phyloP scores from a whole-genome alignment of 2,113 vertebrate species.

The Rhombomys opimus region DNA sequence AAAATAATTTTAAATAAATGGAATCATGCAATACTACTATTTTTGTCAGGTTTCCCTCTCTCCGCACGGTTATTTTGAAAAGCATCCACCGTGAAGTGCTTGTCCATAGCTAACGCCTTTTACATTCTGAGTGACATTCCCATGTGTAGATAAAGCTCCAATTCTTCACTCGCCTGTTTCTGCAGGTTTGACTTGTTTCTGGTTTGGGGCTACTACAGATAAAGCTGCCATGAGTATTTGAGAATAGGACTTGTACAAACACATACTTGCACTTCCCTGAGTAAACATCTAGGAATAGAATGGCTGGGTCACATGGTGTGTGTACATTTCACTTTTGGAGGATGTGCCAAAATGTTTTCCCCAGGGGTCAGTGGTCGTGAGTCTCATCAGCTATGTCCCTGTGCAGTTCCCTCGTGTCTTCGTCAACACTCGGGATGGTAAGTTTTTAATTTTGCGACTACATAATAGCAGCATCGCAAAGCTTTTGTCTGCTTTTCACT shows the following conservation, averaged over 20 bases:
- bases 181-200: constrained; percentile 3
- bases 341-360: background rate
- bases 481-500: constrained; percentile 3
- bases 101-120: background rate
- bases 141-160: background rate
- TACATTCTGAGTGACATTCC: constrained; percentile 9
- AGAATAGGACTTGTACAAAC: constrained; percentile 28
- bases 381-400: background rate
- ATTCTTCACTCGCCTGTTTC: background rate
- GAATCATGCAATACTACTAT: background rate
- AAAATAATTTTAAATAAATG: constrained; percentile 15
- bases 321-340: constrained; percentile 41
- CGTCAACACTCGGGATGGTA: background rate
- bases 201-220: background rate
- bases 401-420: background rate
- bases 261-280: constrained; percentile 21
- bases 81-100: background rate
- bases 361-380: background rate
- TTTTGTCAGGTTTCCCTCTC: constrained; percentile 16
- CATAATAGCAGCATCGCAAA: background rate
- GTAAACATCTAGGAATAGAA: constrained; percentile 11
- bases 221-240: background rate
- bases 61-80: background rate
- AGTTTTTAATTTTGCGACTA: background rate
- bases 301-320: background rate